Percentiles rank a stretch among this genome's conserved stretches.
These are phyloP conservation scores for Indri indri DNA, from an alignment of 2,113 vertebrate species.

Conservation along the genomic window DNA sequence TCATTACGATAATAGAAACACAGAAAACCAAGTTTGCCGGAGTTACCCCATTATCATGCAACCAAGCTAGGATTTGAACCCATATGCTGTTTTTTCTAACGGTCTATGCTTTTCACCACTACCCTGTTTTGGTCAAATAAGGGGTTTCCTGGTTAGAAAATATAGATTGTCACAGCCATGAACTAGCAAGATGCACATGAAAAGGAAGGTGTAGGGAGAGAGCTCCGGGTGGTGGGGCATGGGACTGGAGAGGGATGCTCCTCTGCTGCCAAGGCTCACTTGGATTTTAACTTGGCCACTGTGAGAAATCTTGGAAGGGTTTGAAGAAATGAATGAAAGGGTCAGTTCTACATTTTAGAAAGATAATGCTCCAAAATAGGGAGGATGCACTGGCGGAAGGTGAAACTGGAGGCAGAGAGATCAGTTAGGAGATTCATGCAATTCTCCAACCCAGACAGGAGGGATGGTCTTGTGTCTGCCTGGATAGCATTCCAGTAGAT, in stretches of 20 bases:
- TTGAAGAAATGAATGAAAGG: not conserved
- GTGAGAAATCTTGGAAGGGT: not conserved
- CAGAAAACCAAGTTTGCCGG: not conserved
- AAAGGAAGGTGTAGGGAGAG: rapidly evolving
- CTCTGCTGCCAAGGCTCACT: not conserved
- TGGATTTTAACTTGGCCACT: not conserved
- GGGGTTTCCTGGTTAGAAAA: not conserved
- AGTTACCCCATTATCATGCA: not conserved
- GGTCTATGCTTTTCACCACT: not conserved
- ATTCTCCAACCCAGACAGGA: not conserved
- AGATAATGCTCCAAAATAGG: not conserved
- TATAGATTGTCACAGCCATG: too few species aligned
- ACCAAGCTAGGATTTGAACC: not conserved
- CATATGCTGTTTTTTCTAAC: too few species aligned
- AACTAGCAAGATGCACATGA: not conserved
- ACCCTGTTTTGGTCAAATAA: rapidly evolving
- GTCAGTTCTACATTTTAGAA: not conserved
- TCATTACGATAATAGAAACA: not conserved
- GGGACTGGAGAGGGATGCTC: rapidly evolving
- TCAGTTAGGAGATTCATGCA: not conserved
- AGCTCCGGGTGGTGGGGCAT: not conserved
- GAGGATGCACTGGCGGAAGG: rapidly evolving
- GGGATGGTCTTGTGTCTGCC: not conserved
- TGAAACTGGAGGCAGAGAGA: not conserved
- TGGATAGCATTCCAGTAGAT: not conserved